Evolutionary conservation across 2,888 invertebrate species (phyloP).

Genomic region (Drosophila robusta): DNA sequence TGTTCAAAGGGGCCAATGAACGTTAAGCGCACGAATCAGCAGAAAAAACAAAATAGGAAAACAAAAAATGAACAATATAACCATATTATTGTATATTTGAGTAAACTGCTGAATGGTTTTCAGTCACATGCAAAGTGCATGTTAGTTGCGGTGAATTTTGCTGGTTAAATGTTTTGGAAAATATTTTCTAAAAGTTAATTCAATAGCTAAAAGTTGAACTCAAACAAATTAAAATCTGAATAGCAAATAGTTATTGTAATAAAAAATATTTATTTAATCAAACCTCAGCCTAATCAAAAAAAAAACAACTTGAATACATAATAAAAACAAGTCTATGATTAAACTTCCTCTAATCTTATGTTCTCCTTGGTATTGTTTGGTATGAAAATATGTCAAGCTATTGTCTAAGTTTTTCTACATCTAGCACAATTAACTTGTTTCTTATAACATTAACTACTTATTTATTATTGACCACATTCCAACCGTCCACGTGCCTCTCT

Average conservation of each 20-base stretch:
- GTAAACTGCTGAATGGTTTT: conserved; percentile 54
- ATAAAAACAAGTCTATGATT: too few relatives aligned
- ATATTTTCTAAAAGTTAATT: not conserved
- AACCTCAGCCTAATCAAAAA: too few relatives aligned
- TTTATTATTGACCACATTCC: not conserved
- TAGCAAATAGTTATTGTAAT: too few relatives aligned
- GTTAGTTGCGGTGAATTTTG: conserved; percentile 31
- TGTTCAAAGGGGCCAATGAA: conserved; percentile 70
- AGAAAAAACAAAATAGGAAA: conserved; percentile 54
- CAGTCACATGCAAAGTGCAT: conserved; percentile 71
- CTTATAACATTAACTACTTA: too few relatives aligned
- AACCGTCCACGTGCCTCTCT: not conserved
- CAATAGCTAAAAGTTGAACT: not conserved
- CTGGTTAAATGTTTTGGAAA: conserved; percentile 6
- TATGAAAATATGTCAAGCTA: too few relatives aligned
- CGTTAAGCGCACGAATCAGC: conserved; percentile 72
- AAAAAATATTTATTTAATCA: too few relatives aligned
- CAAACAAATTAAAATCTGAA: not conserved
- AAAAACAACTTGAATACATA: too few relatives aligned
- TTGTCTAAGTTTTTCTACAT: too few relatives aligned
- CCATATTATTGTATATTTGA: conserved; percentile 54
- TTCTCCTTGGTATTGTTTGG: too few relatives aligned
- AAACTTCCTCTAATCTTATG: too few relatives aligned
- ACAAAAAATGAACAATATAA: conserved; percentile 10
- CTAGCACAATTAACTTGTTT: too few relatives aligned